Base-by-base conservation (phyloP, 2,797 vertebrate genomes). In the Micromesistius poutassou region DNA sequence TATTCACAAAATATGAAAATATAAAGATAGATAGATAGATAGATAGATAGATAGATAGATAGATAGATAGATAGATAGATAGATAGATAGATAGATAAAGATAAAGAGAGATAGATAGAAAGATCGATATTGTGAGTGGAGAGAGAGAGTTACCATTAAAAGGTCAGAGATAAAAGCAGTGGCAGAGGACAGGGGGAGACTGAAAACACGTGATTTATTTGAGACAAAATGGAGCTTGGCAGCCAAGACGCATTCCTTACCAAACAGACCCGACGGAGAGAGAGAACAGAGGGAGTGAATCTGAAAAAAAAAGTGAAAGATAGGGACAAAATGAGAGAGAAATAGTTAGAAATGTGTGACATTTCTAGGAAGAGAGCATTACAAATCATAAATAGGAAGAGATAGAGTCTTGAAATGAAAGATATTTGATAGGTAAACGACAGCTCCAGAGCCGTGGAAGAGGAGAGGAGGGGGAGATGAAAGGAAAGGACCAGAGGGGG, bases 181-280 rank as follows among this genome's bases (percentile, higher is more conserved):
- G 68, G 68, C 74, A 83, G 77, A 79, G 75, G 80, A 50, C 78
- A 75, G 82, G 77, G 77, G 68, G 76, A 87, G 78, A 42, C 72
- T 71, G 77, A 35, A 62, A 38, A 75, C 76, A 79, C 78, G 74
- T 83, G 84, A 91, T 91, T 91, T 91, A 90, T 87, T 85, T 76
- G 83, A 81, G 83, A 85, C 36, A 33, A 55, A 33, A 76, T 76
- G 28, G 70, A 86, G 76, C 76, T 73, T 77, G 38, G 78, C 55
- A 73, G 4, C 10, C 71, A 81, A 30, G 30, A 50, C n/a, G 74
- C 74, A 75, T 75, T 75, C 74, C 74, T 66, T 25, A 75, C 46
- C 30, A 71, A 77, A 6, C 55, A 36, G 28, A 31, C 68, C 14
- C 30, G 71, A 71, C 16, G 30, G 30, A 55, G 38, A 33, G 22